phyloP scores from a whole-genome alignment of 2,797 vertebrate species.

The Sternotherus odoratus region DNA sequence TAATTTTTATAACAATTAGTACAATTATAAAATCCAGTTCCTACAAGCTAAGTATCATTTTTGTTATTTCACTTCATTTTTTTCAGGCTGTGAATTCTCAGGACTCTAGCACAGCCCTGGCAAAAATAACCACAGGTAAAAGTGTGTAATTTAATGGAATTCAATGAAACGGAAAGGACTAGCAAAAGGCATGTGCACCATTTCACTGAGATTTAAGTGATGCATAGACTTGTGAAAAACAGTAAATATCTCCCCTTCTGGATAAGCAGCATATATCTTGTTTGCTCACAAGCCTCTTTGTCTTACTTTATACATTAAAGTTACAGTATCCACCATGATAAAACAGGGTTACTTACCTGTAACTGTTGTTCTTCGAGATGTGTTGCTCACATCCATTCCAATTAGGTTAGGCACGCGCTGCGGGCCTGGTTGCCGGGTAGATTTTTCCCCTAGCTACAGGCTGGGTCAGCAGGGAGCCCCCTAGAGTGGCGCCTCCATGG shows the following conservation, averaged over 20 bases:
- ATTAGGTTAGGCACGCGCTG: too few species aligned
- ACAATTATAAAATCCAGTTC: too few species aligned
- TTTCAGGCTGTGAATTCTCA: background rate
- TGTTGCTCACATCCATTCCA: too few species aligned
- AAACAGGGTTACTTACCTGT: too few species aligned
- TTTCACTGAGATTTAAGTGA: background rate
- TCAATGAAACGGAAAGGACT: background rate
- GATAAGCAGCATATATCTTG: background rate
- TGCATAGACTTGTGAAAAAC: background rate
- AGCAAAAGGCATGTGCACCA: background rate
- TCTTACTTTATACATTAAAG: background rate
- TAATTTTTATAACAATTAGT: too few species aligned
- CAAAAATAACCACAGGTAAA: background rate
- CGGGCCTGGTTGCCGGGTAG: too few species aligned
- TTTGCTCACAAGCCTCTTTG: background rate
- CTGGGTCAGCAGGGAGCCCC: too few species aligned
- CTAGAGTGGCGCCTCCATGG: too few species aligned
- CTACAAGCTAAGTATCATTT: background rate
- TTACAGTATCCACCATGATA: accelerated
- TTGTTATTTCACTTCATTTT: background rate
- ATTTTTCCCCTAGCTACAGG: too few species aligned
- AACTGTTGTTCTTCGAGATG: too few species aligned
- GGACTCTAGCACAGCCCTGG: background rate
- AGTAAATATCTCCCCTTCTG: background rate
- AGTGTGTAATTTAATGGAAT: accelerated